Evolutionary conservation across 2,797 vertebrate species (phyloP), one percentile per base, ranked within the genome.

Genomic region (Myripristis jacobus): DNA sequence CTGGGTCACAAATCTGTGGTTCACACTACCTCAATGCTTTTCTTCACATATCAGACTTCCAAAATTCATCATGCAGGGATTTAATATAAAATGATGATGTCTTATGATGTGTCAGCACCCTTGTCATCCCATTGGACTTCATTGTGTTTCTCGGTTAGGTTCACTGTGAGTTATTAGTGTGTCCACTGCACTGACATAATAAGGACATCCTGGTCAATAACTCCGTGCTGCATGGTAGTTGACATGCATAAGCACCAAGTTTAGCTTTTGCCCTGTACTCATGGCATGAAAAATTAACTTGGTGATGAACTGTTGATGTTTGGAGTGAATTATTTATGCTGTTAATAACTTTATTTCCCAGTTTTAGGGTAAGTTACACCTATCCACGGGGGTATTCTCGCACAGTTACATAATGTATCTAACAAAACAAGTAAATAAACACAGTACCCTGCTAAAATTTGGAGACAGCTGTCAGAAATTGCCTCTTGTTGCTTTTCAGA

Each of bases 131-230:
- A 91, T 92, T 76, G 89, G 83, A 90, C 87, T 91, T 93, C 88
- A 89, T 91, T 93, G 82, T 59, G 56, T 90, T 86, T 87, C 75
- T 79, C 84, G 66, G 79, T 88, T 79, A 77, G 51, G 80, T 77
- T 43, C 72, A 66, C 48, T 84, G 60, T 92, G 90, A 93, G 86
- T 92, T 91, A 89, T 90, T 86, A 85, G 81, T 60, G 77, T 84
- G 61, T 69, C 79, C 69, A 85, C 81, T 70, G 80, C 61, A 71
- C 70, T 92, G 93, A 92, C 91, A 91, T 80, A 92, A 91, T 87
- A 82, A 80, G 89, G 83, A 54, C 90, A 84, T 63, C 50, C 74
- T 72, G 85, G 83, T 94, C 92, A 87, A 93, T 93, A 91, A 51
- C 58, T 36, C 29, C 8, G 29, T 74, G 67, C 59, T 51, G 74